Evolutionary conservation across 1,140 invertebrate genomes (phyloP), one percentile per base, ranked within the genome.

Genomic region (Calliphora vicina): DNA sequence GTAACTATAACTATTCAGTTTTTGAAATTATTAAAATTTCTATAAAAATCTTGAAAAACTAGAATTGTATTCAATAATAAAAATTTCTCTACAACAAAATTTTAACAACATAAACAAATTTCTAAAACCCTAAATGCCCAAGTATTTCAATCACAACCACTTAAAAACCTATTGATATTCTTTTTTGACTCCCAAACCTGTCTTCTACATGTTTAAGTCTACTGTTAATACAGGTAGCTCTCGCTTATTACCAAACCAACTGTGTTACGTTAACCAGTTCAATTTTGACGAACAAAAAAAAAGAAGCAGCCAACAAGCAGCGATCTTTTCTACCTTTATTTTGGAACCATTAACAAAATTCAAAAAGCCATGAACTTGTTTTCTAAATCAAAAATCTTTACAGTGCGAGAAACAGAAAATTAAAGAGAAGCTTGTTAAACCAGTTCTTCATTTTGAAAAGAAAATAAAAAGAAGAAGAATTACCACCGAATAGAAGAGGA

Each of bases 311-410:
- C 12, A n/a, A n/a, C n/a, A n/a, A n/a, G n/a, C n/a, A 57, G 45
- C 17, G 2, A 50, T 50, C 45, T 50, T 67, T 67, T 67, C 20
- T 67, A 50, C 45, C 45, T 67, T 61, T 67, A 23, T 67, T 67
- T 67, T 67, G 20, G 6, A 25, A 67, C 10, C 35, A 78, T 43
- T 78, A 35, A 35, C 35, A 74, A 74, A 25, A 78, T 78, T 42
- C 74, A 78, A 78, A 78, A 43, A 78, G 74, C 74, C 74, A 78
- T 78, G 74, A 78, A 78, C 74, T 78, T 78, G 74, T 78, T 78
- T 78, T 50, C 45, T 78, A 26, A 23, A 67, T 10, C 20, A 67
- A 23, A 25, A 67, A 67, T 67, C 9, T 67, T 67, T 67, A 67
- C 61, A 67, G 35, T 35, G 13, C 50, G 50, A 57, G n/a, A n/a